These are phyloP conservation scores for Augochlorella aurata DNA, from an alignment of 2,888 invertebrate genomes.

Conservation along the genomic window DNA sequence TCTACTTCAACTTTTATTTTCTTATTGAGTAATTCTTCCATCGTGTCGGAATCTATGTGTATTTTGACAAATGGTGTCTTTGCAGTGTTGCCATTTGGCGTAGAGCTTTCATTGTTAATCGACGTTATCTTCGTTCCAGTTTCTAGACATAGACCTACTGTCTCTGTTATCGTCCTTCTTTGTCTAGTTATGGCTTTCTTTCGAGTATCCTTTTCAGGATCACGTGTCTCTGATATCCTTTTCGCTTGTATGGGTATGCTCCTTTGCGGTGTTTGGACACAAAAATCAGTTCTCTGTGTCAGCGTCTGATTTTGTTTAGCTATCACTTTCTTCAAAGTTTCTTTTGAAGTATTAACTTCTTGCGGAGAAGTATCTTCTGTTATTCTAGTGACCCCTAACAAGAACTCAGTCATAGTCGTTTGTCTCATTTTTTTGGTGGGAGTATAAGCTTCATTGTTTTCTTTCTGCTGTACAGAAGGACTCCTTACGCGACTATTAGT, in stretches of 20 bases:
- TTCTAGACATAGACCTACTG: no score
- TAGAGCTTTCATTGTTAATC: not conserved
- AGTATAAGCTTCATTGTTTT: rapidly evolving
- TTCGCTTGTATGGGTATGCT: no score
- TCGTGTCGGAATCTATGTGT: constrained; percentile 40
- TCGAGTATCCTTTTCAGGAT: not conserved
- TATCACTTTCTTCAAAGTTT: not conserved
- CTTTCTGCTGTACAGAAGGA: not conserved
- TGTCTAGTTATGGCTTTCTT: not conserved
- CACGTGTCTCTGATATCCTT: no score
- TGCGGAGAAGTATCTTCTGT: not conserved
- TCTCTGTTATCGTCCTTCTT: not conserved
- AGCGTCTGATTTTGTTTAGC: no score
- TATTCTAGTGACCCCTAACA: not conserved
- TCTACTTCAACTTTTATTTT: not conserved
- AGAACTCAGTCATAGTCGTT: constrained; percentile 51
- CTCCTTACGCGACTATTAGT: not conserved
- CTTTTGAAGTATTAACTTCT: not conserved
- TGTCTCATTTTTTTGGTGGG: constrained; percentile 48
- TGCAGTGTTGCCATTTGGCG: no score
- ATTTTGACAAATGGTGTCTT: constrained; percentile 53
- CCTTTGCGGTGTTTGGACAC: not conserved
- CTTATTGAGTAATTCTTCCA: constrained; percentile 36
- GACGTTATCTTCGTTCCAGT: not conserved
- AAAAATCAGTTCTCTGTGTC: not conserved